phyloP scores from a whole-genome alignment of 2,888 invertebrate genomes.

The Eumerus sabulonum region DNA sequence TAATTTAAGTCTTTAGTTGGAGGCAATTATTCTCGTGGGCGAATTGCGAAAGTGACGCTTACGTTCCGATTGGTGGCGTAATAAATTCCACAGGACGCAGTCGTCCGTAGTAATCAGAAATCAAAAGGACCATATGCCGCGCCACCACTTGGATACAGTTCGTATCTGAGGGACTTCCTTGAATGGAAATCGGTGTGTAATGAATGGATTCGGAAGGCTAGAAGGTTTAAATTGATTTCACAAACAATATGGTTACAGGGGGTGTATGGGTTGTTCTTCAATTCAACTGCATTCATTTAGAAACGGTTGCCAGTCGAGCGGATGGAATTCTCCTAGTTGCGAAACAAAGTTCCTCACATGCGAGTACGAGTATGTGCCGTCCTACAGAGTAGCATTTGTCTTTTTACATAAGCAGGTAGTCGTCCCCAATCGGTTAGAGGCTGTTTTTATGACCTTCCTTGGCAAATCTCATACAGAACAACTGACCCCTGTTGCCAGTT shows the following conservation, averaged over 20 bases:
- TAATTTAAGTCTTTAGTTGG: constrained; percentile 62
- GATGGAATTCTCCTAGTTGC: constrained; percentile 46
- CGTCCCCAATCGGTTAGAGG: constrained; percentile 7
- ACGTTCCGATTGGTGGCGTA: constrained; percentile 26
- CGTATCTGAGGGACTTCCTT: constrained; percentile 19
- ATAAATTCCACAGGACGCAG: constrained; percentile 57
- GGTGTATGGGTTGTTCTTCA: neutral
- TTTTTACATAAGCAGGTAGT: constrained; percentile 45
- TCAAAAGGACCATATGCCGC: constrained; percentile 61
- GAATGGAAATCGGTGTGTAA: constrained; percentile 29
- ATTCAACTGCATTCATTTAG: constrained; percentile 63
- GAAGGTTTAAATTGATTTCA: constrained; percentile 50
- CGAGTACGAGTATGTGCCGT: neutral
- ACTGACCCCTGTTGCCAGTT: constrained; percentile 15
- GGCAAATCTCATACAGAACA: constrained; percentile 28
- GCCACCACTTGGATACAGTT: neutral
- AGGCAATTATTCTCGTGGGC: constrained; percentile 50
- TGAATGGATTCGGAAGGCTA: constrained; percentile 12
- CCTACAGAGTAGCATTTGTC: neutral
- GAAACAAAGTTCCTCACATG: constrained; percentile 22
- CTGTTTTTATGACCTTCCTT: constrained; percentile 15
- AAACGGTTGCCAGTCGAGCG: constrained; percentile 58
- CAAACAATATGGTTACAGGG: constrained; percentile 16
- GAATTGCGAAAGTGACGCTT: too few relatives aligned
- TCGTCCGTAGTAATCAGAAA: constrained; percentile 55